Conservation (phyloP, 2,797 vertebrate species). For the Podargus strigoides region DNA sequence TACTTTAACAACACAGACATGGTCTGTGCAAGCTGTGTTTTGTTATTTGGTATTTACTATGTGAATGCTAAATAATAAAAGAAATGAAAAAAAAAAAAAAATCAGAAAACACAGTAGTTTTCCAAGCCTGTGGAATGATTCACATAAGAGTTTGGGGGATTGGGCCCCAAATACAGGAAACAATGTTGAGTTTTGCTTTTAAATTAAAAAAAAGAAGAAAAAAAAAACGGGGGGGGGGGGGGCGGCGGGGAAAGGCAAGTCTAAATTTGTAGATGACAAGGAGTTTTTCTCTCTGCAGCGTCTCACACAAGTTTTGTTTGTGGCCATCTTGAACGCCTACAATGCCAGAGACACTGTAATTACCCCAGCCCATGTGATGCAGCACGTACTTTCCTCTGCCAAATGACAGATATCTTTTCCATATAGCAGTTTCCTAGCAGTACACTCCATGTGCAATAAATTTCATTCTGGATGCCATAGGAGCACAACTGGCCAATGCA, state of each 20-base stretch:
- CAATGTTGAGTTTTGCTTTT: not conserved
- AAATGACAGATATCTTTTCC: not conserved
- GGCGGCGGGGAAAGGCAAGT: rapidly evolving
- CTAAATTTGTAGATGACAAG: not conserved
- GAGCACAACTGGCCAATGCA: not conserved
- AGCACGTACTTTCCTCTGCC: slow-evolving; percentile 58
- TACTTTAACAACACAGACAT: not conserved
- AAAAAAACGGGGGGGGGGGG: no score
- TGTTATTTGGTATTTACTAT: not conserved
- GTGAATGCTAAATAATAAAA: not conserved
- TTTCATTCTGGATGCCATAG: not conserved
- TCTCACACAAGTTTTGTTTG: slow-evolving; percentile 62
- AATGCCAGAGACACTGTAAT: slow-evolving; percentile 66
- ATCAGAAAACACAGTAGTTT: not conserved
- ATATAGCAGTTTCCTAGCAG: slow-evolving; percentile 39
- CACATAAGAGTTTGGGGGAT: not conserved
- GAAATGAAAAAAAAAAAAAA: not conserved
- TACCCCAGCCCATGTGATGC: slow-evolving; percentile 66
- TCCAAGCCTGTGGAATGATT: not conserved
- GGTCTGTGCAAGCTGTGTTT: not conserved
- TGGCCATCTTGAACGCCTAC: slow-evolving; percentile 62
- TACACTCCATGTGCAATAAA: not conserved
- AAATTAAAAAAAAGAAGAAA: not conserved
- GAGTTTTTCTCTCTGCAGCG: slow-evolving; percentile 41
- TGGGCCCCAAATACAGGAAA: not conserved